phyloP scores from a whole-genome alignment of 2,888 invertebrate species.

The Tipula lateralis region DNA sequence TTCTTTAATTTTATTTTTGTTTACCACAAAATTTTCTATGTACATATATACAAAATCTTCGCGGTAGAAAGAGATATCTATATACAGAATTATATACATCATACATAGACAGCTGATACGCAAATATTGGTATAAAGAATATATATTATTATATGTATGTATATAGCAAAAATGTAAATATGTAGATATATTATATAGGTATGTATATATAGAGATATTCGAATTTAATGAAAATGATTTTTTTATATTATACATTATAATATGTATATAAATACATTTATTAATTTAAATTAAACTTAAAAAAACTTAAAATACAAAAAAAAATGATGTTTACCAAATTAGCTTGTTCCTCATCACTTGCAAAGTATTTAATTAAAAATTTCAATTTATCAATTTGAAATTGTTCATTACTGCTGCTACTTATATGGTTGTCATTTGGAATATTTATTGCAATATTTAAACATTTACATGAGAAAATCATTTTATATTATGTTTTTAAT shows the following conservation, averaged over 20 bases:
- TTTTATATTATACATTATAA: background rate
- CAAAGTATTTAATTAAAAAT: background rate
- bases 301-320: background rate
- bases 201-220: background rate
- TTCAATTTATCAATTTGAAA: background rate
- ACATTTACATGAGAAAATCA: conserved; percentile 64
- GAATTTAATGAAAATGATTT: background rate
- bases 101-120: conserved; percentile 28
- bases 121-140: conserved; percentile 3
- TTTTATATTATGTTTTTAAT: conserved; percentile 35
- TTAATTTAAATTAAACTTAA: background rate
- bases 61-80: background rate
- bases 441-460: conserved; percentile 51
- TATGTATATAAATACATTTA: no score
- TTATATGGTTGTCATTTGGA: background rate
- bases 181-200: background rate
- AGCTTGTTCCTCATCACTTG: background rate
- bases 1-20: background rate
- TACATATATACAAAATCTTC: background rate
- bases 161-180: background rate
- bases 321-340: background rate
- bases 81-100: background rate
- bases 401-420: background rate
- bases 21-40: background rate
- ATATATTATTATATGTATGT: background rate